phyloP scores from a whole-genome alignment of 2,888 invertebrate species.

The Stictocephala bisonia region DNA sequence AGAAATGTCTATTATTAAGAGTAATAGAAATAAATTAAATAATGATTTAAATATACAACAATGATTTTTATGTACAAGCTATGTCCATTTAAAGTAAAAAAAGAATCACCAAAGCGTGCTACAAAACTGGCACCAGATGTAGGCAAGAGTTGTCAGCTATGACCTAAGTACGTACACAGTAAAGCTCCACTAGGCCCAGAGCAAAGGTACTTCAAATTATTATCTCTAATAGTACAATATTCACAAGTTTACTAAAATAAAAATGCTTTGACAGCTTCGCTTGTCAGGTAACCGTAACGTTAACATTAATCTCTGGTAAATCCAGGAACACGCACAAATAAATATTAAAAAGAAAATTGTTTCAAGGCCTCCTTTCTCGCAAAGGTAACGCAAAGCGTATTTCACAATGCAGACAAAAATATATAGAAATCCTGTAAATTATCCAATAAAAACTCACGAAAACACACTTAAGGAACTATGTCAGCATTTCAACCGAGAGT shows the following conservation, averaged over 20 bases:
- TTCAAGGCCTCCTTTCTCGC: constrained; percentile 24
- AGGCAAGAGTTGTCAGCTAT: constrained; percentile 29
- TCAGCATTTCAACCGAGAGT: constrained; percentile 26
- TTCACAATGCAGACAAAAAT: constrained; percentile 41
- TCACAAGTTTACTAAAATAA: constrained; percentile 34
- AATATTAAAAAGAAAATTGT: constrained; percentile 22
- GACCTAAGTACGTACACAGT: constrained; percentile 36
- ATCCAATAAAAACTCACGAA: constrained; percentile 34
- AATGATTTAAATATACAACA: no score
- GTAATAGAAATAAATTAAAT: no score
- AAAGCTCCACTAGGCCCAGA: constrained; percentile 14
- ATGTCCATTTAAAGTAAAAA: no score
- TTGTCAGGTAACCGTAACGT: constrained; percentile 34
- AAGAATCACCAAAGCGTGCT: no score
- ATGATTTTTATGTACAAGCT: no score
- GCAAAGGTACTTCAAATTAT: constrained; percentile 34
- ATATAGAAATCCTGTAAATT: constrained; percentile 39
- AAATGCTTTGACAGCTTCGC: constrained; percentile 39
- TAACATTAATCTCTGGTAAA: constrained; percentile 22
- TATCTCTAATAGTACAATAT: constrained; percentile 13
- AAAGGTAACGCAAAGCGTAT: constrained; percentile 42
- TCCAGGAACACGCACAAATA: constrained; percentile 31
- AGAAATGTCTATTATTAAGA: no score
- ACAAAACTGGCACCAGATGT: constrained; percentile 35
- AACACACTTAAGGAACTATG: constrained; percentile 38